Percentiles rank a stretch among this genome's conserved stretches.
These are phyloP conservation scores for Cataglyphis hispanica DNA, from an alignment of 1,140 invertebrate species.

Conservation along the genomic window DNA sequence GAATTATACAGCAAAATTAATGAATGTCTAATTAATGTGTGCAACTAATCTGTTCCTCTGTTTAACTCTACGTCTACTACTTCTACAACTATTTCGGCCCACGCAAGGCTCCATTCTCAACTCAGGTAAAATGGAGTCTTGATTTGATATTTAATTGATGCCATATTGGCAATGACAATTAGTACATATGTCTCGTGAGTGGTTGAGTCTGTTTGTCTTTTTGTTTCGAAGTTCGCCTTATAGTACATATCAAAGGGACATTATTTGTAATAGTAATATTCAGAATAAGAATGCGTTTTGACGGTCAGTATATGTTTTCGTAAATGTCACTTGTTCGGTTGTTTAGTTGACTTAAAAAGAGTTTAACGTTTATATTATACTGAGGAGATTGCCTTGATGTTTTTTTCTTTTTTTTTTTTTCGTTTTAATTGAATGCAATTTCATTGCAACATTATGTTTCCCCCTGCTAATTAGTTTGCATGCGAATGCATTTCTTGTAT, in stretches of 20 bases:
- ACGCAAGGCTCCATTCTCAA: constrained; percentile 86
- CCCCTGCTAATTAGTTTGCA: constrained; percentile 52
- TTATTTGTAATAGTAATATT: constrained; percentile 60
- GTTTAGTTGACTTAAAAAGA: constrained; percentile 35
- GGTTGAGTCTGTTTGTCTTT: constrained; percentile 81
- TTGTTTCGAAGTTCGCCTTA: constrained; percentile 72
- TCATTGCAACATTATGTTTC: constrained; percentile 21
- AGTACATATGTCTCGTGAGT: constrained; percentile 84
- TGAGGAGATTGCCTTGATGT: constrained; percentile 20
- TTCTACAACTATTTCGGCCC: constrained; percentile 86
- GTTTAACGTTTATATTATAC: neutral
- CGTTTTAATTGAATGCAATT: constrained; percentile 25
- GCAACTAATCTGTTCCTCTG: constrained; percentile 84
- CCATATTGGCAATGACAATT: constrained; percentile 77
- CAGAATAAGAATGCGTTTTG: constrained; percentile 65
- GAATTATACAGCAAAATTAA: constrained; percentile 68
- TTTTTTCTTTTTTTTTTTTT: constrained; percentile 38
- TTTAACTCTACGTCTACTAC: constrained; percentile 85
- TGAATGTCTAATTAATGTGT: constrained; percentile 74
- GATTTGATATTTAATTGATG: constrained; percentile 83
- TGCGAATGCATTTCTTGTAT: constrained; percentile 67
- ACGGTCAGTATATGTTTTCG: constrained; percentile 27
- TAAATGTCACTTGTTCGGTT: constrained; percentile 25
- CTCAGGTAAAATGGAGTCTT: constrained; percentile 87
- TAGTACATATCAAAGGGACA: constrained; percentile 14